Conservation (phyloP, 2,888 invertebrate genomes). For the Kryphioiulus occultus region DNA sequence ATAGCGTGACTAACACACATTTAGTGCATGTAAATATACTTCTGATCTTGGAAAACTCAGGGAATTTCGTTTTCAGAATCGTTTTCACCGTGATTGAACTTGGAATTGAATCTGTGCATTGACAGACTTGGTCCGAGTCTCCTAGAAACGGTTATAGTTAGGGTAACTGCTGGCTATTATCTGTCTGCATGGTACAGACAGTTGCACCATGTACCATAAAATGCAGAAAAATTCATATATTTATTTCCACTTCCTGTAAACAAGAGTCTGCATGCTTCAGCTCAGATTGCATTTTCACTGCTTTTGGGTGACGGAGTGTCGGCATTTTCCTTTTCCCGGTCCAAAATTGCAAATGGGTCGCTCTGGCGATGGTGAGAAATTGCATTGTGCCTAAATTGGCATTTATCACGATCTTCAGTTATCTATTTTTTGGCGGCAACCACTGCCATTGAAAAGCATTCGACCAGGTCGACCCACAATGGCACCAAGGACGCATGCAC, state of each 20-base stretch:
- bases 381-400: slow-evolving; percentile 11
- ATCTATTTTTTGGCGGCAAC: background rate
- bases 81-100: too few relatives aligned
- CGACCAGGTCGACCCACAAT: slow-evolving; percentile 21
- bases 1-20: too few relatives aligned
- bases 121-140: too few relatives aligned
- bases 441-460: slow-evolving; percentile 25
- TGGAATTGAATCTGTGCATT: too few relatives aligned
- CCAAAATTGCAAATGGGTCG: slow-evolving; percentile 11
- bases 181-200: too few relatives aligned
- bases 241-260: background rate
- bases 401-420: slow-evolving; percentile 17
- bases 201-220: too few relatives aligned
- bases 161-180: too few relatives aligned
- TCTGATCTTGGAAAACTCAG: too few relatives aligned
- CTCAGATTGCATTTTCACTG: background rate
- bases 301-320: background rate
- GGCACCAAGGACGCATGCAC: background rate
- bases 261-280: background rate
- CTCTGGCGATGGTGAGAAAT: background rate
- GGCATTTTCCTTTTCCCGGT: background rate
- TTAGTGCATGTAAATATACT: too few relatives aligned
- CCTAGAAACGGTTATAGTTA: too few relatives aligned
- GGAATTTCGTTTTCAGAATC: too few relatives aligned
- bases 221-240: too few relatives aligned